These are phyloP conservation scores for Cossypha caffra DNA, from an alignment of 2,797 vertebrate genomes.

Conservation along the genomic window DNA sequence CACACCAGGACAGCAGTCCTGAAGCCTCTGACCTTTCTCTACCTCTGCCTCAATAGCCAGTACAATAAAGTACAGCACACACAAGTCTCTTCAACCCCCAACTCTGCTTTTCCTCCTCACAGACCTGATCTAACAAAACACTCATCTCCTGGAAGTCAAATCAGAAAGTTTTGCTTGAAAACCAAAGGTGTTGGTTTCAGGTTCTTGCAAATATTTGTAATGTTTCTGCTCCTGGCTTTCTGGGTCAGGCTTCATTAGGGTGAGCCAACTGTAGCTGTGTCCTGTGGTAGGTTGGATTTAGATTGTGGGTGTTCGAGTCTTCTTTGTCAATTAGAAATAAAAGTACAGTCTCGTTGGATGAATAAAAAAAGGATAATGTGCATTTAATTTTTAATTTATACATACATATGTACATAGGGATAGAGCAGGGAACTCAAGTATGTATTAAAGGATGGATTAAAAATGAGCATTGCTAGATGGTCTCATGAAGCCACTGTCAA, in stretches of 20 bases:
- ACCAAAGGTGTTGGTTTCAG: not conserved
- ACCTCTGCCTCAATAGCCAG: not conserved
- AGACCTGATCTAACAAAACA: not conserved
- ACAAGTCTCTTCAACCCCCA: not conserved
- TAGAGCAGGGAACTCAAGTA: not conserved
- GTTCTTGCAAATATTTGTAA: not conserved
- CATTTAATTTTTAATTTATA: not conserved
- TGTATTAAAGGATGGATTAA: not conserved
- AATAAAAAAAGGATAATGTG: not conserved
- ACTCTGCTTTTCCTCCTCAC: not conserved
- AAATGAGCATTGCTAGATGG: not conserved
- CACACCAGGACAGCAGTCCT: not conserved
- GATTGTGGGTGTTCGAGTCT: not conserved
- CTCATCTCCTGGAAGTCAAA: not conserved
- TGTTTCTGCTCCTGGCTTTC: not conserved
- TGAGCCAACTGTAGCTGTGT: not conserved
- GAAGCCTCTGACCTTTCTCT: not conserved
- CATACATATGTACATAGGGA: not conserved
- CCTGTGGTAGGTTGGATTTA: not conserved
- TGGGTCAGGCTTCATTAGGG: not conserved
- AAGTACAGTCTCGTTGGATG: not conserved
- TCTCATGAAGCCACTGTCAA: not conserved
- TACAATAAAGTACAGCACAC: not conserved
- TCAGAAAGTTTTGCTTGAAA: not conserved
- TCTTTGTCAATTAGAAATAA: not conserved